Conservation (phyloP, 2,113 vertebrate genomes). For the Leucosticte australis region DNA sequence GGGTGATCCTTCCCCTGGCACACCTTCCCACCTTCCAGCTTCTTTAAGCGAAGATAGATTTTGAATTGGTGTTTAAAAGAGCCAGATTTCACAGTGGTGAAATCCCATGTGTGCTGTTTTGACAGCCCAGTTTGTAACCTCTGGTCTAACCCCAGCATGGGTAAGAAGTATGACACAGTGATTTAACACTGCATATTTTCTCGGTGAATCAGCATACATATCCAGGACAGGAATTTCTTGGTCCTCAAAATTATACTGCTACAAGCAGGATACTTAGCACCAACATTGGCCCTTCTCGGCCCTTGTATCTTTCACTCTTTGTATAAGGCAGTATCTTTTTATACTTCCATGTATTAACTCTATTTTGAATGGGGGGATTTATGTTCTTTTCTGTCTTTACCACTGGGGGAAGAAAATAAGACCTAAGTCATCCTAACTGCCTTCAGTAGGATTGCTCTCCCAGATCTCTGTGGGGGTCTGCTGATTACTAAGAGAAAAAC, state of each 20-base stretch:
- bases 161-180: not conserved
- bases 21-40: not conserved
- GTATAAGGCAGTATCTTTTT: not conserved
- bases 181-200: not conserved
- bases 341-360: not conserved
- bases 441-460: not conserved
- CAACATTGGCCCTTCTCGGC: not conserved
- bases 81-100: not conserved
- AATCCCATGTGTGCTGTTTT: not conserved
- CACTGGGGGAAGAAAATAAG: not conserved
- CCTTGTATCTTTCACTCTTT: not conserved
- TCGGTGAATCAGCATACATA: not conserved
- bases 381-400: not conserved
- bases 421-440: not conserved
- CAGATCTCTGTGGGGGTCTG: not conserved
- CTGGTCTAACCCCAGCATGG: not conserved
- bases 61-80: constrained; percentile 1
- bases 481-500: not conserved
- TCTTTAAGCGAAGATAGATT: not conserved
- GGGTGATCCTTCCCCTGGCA: not conserved
- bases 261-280: not conserved
- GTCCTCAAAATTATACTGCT: not conserved
- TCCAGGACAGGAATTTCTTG: not conserved
- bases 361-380: not conserved
- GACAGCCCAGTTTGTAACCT: not conserved